Base-by-base conservation (phyloP, 2,113 vertebrate genomes). In the Anguilla rostrata region DNA sequence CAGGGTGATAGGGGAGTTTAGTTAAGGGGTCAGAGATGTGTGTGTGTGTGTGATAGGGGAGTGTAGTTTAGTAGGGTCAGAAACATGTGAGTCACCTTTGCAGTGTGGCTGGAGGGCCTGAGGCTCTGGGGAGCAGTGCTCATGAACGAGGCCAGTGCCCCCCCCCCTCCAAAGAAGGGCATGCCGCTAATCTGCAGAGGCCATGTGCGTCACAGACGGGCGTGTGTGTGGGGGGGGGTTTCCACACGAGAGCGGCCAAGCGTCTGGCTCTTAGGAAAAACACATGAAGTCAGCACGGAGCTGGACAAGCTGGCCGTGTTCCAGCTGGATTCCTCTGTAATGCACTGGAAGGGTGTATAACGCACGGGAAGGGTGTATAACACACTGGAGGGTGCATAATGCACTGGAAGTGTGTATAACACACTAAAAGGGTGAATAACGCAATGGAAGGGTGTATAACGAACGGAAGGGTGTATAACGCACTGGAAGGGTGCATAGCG, bases 261-360 rank as follows among this genome's bases (percentile, higher is more conserved):
- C 2, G 0, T 63, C 5, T 83, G 82, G 66, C 81, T 43, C 39
- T 22, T 81, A 60, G 80, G 60, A 34, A 46, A 84, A 84, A 87
- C 75, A 87, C 83, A 84, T 41, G 66, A n/a, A 83, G 57, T 80
- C 86, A 84, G 86, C 82, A 80, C 41, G 43, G 39, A 39, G 82
- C 71, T 57, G 29, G 49, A 41, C 29, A 56, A 26, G 66, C 60
- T 83, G 53, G n/a, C 82, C 29, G 29, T 57, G 49, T 56, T 83
- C 46, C 49, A 57, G 26, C 16, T 8, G 46, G 57, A 83, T 34
- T 39, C 49, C 49, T 57, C 6, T 57, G 12, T 57, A 26, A 83
- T 16, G 46, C 6, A 82, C 41, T 82, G 41, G 41, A 82, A 49
- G 29, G 18, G 34, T 34, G 60, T 22, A 56, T 83, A 22, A 53